Percentiles rank a stretch among this genome's conserved stretches.
These are phyloP conservation scores for Busseola fusca DNA, from an alignment of 2,888 invertebrate genomes.

Conservation along the genomic window DNA sequence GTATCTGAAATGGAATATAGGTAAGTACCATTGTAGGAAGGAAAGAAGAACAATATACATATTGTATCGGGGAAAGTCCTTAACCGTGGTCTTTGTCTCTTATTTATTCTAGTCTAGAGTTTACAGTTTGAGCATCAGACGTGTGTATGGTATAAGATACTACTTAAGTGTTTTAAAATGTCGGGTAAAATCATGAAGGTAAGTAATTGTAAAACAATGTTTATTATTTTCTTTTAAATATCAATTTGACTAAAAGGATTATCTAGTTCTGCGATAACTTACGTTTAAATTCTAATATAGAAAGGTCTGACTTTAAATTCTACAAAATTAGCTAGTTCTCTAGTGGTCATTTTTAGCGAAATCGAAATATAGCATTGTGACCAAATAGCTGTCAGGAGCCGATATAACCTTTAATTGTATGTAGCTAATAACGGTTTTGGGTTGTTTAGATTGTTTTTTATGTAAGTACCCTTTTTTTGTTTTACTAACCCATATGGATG, in stretches of 20 bases:
- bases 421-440: not conserved
- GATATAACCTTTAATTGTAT: slow-evolving; percentile 10
- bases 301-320: not conserved
- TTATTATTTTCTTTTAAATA: not conserved
- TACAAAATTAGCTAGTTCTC: not conserved
- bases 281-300: not conserved
- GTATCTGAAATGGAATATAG: slow-evolving; percentile 2
- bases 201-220: slow-evolving; percentile 16
- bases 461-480: not conserved
- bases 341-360: not conserved
- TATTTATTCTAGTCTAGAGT: slow-evolving; percentile 9
- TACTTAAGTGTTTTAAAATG: slow-evolving; percentile 19
- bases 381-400: slow-evolving; percentile 13
- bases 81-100: not conserved
- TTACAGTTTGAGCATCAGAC: slow-evolving; percentile 10
- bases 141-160: slow-evolving; percentile 20
- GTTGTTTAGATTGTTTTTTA: not conserved
- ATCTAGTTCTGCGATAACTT: not conserved
- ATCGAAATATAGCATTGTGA: slow-evolving; percentile 5
- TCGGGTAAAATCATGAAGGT: slow-evolving; percentile 18
- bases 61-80: slow-evolving; percentile 11
- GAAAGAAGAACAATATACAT: not conserved
- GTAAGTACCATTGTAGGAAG: not conserved
- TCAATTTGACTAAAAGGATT: not conserved
- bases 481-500: too few relatives aligned